Evolutionary conservation across 2,888 invertebrate genomes (phyloP).

Genomic region (Zygogramma bicolorata): DNA sequence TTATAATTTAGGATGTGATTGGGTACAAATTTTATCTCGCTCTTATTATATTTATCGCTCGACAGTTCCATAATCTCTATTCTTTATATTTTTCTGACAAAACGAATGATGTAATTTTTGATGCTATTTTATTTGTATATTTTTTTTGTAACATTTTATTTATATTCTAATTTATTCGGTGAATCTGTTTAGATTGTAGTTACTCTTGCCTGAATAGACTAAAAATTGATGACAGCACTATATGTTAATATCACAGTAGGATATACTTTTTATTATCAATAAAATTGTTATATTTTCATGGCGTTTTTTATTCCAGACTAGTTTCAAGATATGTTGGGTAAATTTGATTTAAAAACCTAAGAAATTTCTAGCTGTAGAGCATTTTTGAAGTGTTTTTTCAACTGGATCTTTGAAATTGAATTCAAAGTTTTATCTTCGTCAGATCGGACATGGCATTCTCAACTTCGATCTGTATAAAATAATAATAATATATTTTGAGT

Average conservation of each 20-base stretch:
- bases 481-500: too few species aligned
- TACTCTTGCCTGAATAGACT: slow-evolving; percentile 58
- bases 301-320: slow-evolving; percentile 2
- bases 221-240: slow-evolving; percentile 53
- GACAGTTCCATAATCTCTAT: slow-evolving; percentile 3
- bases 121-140: slow-evolving; percentile 39
- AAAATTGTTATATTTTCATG: slow-evolving; percentile 64
- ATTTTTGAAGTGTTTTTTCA: too few species aligned
- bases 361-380: too few species aligned
- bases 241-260: slow-evolving; percentile 60
- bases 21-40: slow-evolving; percentile 34
- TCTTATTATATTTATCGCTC: slow-evolving; percentile 15
- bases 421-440: too few species aligned
- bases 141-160: slow-evolving; percentile 46
- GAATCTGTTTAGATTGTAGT: slow-evolving; percentile 47
- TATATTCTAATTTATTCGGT: slow-evolving; percentile 52
- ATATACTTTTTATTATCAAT: slow-evolving; percentile 60
- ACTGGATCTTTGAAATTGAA: too few species aligned
- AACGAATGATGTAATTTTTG: slow-evolving; percentile 16
- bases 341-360: too few species aligned
- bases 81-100: background rate
- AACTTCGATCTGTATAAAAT: too few species aligned
- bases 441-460: too few species aligned
- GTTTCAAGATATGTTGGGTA: background rate
- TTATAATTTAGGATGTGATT: slow-evolving; percentile 17